Conservation (phyloP, 2,888 invertebrate genomes). For the Meloe dianella region DNA sequence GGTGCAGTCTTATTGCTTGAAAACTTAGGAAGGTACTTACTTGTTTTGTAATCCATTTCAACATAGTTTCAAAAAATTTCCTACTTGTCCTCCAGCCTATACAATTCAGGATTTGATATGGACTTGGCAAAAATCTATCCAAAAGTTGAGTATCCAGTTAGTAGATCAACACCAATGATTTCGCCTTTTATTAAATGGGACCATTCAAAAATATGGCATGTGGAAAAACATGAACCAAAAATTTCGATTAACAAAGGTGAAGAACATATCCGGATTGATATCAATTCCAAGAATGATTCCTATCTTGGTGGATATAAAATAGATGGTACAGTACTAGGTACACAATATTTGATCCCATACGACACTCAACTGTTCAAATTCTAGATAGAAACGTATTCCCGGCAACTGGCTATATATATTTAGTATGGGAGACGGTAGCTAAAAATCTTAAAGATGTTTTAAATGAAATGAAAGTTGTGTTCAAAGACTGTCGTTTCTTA, state of each 20-base stretch:
- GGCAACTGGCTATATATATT: constrained; percentile 64
- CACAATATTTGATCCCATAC: too few relatives aligned
- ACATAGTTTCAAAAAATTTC: too few relatives aligned
- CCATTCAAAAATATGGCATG: too few relatives aligned
- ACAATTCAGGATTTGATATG: constrained; percentile 77
- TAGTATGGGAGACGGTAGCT: constrained; percentile 65
- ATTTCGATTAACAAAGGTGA: too few relatives aligned
- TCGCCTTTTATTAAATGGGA: constrained; percentile 87
- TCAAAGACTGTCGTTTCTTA: constrained; percentile 67
- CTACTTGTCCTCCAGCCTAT: constrained; percentile 67
- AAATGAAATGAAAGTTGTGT: constrained; percentile 62
- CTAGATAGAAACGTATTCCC: constrained; percentile 61
- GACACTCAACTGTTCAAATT: too few relatives aligned
- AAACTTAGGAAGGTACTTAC: constrained; percentile 20
- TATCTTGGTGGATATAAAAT: constrained; percentile 82
- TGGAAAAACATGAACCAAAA: too few relatives aligned
- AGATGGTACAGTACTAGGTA: constrained; percentile 80
- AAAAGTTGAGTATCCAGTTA: constrained; percentile 78
- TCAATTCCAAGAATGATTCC: background rate
- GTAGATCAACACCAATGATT: constrained; percentile 60
- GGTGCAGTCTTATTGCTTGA: background rate
- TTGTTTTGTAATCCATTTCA: background rate
- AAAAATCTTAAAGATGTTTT: constrained; percentile 53
- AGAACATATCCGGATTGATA: background rate
- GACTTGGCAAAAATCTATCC: constrained; percentile 80